phyloP scores from a whole-genome alignment of 2,113 vertebrate genomes.

The Festucalex cinctus region DNA sequence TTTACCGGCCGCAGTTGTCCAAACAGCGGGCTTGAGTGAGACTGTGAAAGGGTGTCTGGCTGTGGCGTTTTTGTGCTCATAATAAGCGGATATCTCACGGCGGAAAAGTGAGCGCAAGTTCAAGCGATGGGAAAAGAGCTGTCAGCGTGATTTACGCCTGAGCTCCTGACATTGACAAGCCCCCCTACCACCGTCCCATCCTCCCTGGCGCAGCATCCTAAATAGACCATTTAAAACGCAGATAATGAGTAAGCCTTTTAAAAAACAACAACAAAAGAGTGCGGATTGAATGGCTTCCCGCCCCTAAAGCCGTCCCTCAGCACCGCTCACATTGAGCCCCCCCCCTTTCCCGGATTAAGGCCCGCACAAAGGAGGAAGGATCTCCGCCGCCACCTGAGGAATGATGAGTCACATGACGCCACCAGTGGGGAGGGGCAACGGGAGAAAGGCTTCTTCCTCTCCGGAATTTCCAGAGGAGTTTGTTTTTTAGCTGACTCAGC shows the following conservation, averaged over 20 bases:
- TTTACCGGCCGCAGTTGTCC: constrained; percentile 59
- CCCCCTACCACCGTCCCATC: constrained; percentile 2
- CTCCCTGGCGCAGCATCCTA: constrained; percentile 53
- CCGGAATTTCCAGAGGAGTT: constrained; percentile 40
- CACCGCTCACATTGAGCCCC: constrained; percentile 66
- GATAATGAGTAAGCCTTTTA: constrained; percentile 68
- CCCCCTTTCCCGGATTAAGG: constrained; percentile 62
- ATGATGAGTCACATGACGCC: constrained; percentile 56
- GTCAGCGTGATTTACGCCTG: constrained; percentile 54
- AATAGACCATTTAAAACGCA: constrained; percentile 60
- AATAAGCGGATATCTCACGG: not conserved
- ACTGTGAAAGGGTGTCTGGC: constrained; percentile 50
- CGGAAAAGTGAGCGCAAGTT: constrained; percentile 44
- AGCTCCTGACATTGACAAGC: constrained; percentile 72
- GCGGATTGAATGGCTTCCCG: constrained; percentile 73
- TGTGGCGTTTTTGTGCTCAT: constrained; percentile 18
- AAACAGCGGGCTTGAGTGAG: constrained; percentile 59
- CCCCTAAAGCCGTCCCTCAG: constrained; percentile 71
- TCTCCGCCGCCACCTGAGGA: constrained; percentile 78
- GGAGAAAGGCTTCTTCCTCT: constrained; percentile 27
- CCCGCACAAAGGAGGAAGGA: constrained; percentile 85
- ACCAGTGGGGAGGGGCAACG: constrained; percentile 25
- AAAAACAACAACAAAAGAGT: constrained; percentile 79
- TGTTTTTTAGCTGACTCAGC: constrained; percentile 50
- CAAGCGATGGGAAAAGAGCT: constrained; percentile 48